Base-by-base conservation (phyloP, 2,888 invertebrate species). In the Mythimna impura region DNA sequence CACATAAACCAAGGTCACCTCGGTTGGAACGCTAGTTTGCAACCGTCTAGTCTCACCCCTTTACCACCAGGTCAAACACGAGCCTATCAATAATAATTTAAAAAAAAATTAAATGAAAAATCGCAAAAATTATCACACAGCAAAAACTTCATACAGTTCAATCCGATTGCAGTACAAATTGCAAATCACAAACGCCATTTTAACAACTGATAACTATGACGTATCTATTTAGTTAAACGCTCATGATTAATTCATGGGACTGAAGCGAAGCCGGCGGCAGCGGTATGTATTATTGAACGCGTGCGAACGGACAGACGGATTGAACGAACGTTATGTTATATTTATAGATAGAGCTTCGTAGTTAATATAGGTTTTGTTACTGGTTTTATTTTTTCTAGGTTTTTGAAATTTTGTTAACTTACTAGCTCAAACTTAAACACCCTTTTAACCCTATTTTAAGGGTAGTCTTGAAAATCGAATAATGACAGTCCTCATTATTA, bases 191-290 rank as follows among this genome's bases (percentile, higher is more conserved):
- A 66, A 66, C 69, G 34, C 77, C 70, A 80, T 69, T 30, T 73
- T 80, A 74, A 50, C 68, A 58, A 50, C 43, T 66, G 81, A 81
- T 81, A 82, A 78, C 82, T 55, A 63, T 78, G 77, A 81, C 85
- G 76, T 82, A 76, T 84, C 84, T 86, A 86, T 85, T 85, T 82
- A 84, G 86, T 83, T 83, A 82, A 82, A 86, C 75, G 76, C 66
- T 73, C 76, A 85, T 85, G 85, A 73, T 76, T 85, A 80, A 85
- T 86, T 82, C 85, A 85, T 86, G 61, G 58, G 30, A 25, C 43
- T 72, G 64, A 61, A 72, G 64, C 78, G 72, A 50, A 78, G 75
- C 83, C 78, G 76, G 47, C 78, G 76, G 77, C 76, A 50, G 66
- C 76, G 77, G 66, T 69, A 83, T 86, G 85, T 85, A 84, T 84